Percentiles rank a stretch among this genome's conserved stretches.
Evolutionary conservation across 2,888 invertebrate species (phyloP).

Genomic region (Marronus borbonicus): DNA sequence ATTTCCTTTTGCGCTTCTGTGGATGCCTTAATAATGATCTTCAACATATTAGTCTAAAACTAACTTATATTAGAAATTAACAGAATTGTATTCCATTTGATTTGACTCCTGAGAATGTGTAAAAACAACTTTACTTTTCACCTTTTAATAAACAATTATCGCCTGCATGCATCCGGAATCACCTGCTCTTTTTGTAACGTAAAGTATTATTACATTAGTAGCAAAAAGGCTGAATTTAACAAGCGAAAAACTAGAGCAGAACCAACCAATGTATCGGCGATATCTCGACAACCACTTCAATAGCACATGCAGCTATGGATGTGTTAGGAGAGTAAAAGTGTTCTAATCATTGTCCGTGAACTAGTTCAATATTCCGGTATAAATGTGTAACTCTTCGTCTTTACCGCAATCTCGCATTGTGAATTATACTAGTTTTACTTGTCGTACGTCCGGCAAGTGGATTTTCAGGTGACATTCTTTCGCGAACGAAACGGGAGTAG

Average conservation of each 20-base stretch:
- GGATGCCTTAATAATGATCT: background rate
- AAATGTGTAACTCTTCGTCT: conserved; percentile 40
- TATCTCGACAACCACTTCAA: conserved; percentile 12
- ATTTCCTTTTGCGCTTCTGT: background rate
- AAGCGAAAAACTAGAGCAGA: conserved; percentile 38
- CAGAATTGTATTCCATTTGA: background rate
- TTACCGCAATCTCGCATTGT: conserved; percentile 33
- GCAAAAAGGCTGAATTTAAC: conserved; percentile 3
- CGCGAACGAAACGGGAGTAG: conserved; percentile 54
- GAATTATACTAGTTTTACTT: conserved; percentile 38
- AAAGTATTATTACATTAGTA: conserved; percentile 14
- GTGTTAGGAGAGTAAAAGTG: conserved; percentile 47
- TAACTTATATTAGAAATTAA: conserved; percentile 3
- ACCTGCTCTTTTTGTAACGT: background rate
- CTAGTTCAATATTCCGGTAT: conserved; percentile 50
- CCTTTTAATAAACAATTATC: conserved; percentile 27
- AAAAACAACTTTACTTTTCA: background rate
- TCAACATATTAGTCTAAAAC: background rate
- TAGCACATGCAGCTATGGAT: background rate
- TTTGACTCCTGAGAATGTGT: background rate
- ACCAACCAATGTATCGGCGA: conserved; percentile 9
- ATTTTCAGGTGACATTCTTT: conserved; percentile 51
- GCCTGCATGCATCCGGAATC: conserved; percentile 12
- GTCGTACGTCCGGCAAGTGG: conserved; percentile 38
- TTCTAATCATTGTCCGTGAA: conserved; percentile 44